Base-by-base conservation (phyloP, 2,797 vertebrate species). In the Siniperca obscura region DNA sequence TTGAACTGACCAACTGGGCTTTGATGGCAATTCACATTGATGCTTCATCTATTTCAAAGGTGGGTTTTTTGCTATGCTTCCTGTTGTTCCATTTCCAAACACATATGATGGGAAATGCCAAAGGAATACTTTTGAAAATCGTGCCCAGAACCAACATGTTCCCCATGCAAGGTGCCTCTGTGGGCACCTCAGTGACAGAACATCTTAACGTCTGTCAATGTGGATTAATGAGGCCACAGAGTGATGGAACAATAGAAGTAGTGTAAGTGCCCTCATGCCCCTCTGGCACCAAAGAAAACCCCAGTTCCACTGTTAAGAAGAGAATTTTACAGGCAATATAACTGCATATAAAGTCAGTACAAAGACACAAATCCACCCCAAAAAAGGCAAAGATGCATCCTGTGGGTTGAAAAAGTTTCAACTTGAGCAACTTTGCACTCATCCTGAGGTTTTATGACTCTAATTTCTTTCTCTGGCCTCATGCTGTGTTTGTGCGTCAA, bases 151-250 rank as follows among this genome's bases (percentile, higher is more conserved):
- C 72, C 34, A 70, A 74, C 74, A 61, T 69, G 55, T 40, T 72
- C 52, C 76, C 70, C 72, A 30, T 80, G 52, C 61, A 52, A 65
- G 74, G 40, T n/a, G 60, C 17, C 68, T 65, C 70, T 52, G 61
- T 55, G 62, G 74, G 36, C 10, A 40, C 65, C 44, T 21, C 74
- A 44, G 25, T 59, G 74, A 76, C 75, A 74, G 60, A 72, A 60
- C 16, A 38, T 84, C 61, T 42, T 70, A 60, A 69, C 8, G 5
- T 80, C 57, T 84, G 83, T 81, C 84, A 7, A 53, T 64, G 69
- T 66, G 67, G 56, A 85, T 85, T 80, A 89, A 78, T 80, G 74
- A 86, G 81, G 65, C 70, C 74, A 75, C n/a, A 17, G 67, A 70
- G 59, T 48, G 61, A 82, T 38, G 40, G 52, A 40, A 73, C 66